A percentile compares a stretch with the other conserved stretches of the same genome.
Conservation (phyloP, 1,140 invertebrate species). For the Drosophila sp. region DNA sequence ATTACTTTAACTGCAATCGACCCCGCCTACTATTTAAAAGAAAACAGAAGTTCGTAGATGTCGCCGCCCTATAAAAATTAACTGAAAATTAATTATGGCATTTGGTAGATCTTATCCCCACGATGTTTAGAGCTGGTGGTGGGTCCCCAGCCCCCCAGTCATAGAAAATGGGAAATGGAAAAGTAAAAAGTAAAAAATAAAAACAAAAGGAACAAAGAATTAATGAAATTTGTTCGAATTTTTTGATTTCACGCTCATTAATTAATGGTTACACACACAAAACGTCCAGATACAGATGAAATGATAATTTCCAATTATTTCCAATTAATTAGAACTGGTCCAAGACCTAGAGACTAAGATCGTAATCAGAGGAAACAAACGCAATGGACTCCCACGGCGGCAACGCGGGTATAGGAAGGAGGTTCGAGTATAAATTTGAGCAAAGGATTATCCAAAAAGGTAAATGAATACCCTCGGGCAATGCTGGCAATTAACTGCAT, state of each 20-base stretch:
- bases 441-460: too few species aligned
- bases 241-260: conserved; percentile 50
- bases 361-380: neutral
- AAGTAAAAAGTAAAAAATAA: too few species aligned
- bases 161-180: neutral
- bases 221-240: conserved; percentile 39
- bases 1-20: conserved; percentile 25
- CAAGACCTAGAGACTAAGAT: neutral
- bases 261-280: conserved; percentile 31
- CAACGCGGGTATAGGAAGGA: too few species aligned
- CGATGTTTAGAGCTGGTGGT: neutral
- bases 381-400: neutral
- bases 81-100: conserved; percentile 62
- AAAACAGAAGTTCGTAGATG: conserved; percentile 30
- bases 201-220: conserved; percentile 33
- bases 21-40: neutral
- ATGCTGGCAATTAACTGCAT: too few species aligned
- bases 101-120: conserved; percentile 47
- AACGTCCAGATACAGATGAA: neutral
- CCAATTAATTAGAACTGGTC: conserved; percentile 1
- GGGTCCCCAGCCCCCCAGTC: neutral
- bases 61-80: conserved; percentile 30
- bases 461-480: too few species aligned
- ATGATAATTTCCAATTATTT: conserved; percentile 6
- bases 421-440: too few species aligned